Evolutionary conservation across 2,888 invertebrate species (phyloP).

Genomic region (Tribolium freemani): DNA sequence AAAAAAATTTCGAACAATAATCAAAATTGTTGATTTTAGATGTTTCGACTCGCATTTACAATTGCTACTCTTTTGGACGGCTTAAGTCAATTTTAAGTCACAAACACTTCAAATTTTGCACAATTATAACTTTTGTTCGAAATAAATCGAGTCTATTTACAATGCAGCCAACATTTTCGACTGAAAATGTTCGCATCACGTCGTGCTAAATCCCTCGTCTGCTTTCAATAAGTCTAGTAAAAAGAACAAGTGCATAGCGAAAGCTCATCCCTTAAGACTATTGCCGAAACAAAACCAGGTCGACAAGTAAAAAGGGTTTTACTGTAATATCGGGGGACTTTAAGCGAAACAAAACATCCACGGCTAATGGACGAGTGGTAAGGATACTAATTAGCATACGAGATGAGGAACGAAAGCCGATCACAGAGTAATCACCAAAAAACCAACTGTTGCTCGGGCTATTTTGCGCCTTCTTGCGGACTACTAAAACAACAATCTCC

Average conservation of each 20-base stretch:
- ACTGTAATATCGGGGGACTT: slow-evolving; percentile 38
- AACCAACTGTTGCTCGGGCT: slow-evolving; percentile 10
- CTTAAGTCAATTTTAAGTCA: background rate
- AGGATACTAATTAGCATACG: slow-evolving; percentile 7
- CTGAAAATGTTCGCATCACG: slow-evolving; percentile 28
- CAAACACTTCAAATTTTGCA: background rate
- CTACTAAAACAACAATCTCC: too few relatives aligned
- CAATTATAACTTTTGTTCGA: too few relatives aligned
- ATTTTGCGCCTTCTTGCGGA: background rate
- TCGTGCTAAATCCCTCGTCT: slow-evolving; percentile 25
- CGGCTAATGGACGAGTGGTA: background rate
- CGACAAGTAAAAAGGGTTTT: slow-evolving; percentile 40
- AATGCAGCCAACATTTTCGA: slow-evolving; percentile 29
- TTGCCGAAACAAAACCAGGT: slow-evolving; percentile 34
- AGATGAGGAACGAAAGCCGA: slow-evolving; percentile 12
- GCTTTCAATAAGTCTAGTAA: slow-evolving; percentile 33
- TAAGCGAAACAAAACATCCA: slow-evolving; percentile 30
- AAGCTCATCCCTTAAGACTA: slow-evolving; percentile 36
- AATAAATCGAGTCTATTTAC: slow-evolving; percentile 12
- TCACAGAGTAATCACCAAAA: slow-evolving; percentile 2
- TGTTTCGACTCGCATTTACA: background rate
- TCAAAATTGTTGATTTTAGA: background rate
- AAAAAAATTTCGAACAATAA: background rate
- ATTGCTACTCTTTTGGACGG: background rate
- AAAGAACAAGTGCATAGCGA: slow-evolving; percentile 11